These are phyloP conservation scores for Pygathrix nemaeus DNA, from an alignment of 2,113 vertebrate genomes.

Conservation along the genomic window DNA sequence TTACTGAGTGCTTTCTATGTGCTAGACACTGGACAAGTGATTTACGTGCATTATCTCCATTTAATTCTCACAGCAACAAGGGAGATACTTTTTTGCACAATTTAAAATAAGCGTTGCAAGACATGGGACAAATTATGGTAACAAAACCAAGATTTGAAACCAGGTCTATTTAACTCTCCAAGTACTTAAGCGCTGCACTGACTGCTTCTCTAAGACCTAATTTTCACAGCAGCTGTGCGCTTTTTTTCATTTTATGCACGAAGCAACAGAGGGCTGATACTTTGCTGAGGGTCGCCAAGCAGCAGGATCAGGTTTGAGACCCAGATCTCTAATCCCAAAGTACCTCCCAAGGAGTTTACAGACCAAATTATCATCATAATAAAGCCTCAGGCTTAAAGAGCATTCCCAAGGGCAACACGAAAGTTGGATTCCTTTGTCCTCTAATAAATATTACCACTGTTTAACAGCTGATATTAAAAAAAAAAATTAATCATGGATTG, in stretches of 20 bases:
- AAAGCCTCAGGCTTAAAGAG: not conserved
- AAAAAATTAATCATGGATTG: not conserved
- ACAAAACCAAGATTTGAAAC: conserved; percentile 34
- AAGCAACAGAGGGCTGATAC: not conserved
- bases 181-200: not conserved
- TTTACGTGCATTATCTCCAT: not conserved
- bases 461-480: not conserved
- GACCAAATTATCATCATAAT: not conserved
- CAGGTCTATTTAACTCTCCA: not conserved
- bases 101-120: conserved; percentile 1
- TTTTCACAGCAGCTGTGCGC: not conserved
- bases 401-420: not conserved
- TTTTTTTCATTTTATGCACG: not conserved
- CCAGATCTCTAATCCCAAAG: not conserved
- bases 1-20: not conserved
- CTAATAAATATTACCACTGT: not conserved
- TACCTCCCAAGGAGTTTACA: not conserved
- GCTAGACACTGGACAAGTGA: not conserved
- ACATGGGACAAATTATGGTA: not conserved
- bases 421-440: not conserved
- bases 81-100: not conserved
- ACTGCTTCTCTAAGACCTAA: not conserved
- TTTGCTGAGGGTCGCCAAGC: not conserved
- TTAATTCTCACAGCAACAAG: not conserved
- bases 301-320: not conserved